Percentiles rank a stretch among this genome's conserved stretches.
Conservation (phyloP, 1,140 invertebrate genomes). For the Chironomus tepperi region DNA sequence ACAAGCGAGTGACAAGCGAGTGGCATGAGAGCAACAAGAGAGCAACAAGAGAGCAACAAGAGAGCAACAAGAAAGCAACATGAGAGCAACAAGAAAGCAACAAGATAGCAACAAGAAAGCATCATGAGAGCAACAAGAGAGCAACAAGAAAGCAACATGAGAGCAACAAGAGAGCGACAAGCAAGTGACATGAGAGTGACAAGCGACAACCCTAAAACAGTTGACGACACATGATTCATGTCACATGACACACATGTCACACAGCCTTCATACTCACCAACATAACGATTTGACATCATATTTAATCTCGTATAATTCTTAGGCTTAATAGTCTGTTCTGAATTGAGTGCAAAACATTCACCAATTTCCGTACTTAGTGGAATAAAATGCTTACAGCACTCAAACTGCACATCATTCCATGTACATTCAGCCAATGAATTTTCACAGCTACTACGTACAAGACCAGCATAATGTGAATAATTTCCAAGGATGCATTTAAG, state of each 20-base stretch:
- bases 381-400: constrained; percentile 56
- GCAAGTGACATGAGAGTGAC: too few relatives aligned
- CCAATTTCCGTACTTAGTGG: constrained; percentile 56
- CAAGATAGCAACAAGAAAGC: too few relatives aligned
- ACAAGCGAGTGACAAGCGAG: too few relatives aligned
- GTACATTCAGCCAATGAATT: constrained; percentile 48
- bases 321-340: constrained; percentile 43
- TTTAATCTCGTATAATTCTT: constrained; percentile 25
- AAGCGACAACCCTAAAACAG: too few relatives aligned
- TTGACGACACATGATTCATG: too few relatives aligned
- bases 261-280: not conserved
- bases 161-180: too few relatives aligned
- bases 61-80: too few relatives aligned
- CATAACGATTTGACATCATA: not conserved
- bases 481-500: constrained; percentile 47
- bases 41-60: too few relatives aligned
- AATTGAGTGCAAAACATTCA: constrained; percentile 54
- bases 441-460: constrained; percentile 50
- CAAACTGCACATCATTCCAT: constrained; percentile 51
- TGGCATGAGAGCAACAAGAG: too few relatives aligned
- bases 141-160: too few relatives aligned
- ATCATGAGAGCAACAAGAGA: too few relatives aligned
- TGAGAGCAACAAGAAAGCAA: too few relatives aligned
- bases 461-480: constrained; percentile 46
- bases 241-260: not conserved